These are phyloP conservation scores for Hyposmocoma kahamanoa DNA, from an alignment of 1,140 invertebrate genomes.

Conservation along the genomic window DNA sequence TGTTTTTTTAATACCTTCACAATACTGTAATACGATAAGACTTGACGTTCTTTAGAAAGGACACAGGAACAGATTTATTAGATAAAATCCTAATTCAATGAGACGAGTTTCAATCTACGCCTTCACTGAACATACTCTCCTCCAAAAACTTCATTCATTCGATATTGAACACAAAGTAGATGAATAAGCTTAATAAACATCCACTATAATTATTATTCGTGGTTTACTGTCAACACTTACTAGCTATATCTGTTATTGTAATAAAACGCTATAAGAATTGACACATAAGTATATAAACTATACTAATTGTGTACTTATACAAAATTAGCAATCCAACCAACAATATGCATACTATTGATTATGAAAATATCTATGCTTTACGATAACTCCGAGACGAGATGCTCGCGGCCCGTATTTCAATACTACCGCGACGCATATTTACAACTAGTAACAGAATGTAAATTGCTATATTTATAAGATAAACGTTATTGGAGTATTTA, in stretches of 20 bases:
- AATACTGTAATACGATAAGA: too few relatives aligned
- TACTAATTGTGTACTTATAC: slow-evolving; percentile 73
- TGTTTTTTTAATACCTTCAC: too few relatives aligned
- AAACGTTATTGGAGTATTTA: slow-evolving; percentile 55
- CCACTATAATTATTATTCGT: slow-evolving; percentile 35
- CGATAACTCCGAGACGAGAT: slow-evolving; percentile 40
- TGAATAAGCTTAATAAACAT: slow-evolving; percentile 49
- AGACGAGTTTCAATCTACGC: too few relatives aligned
- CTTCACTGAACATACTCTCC: too few relatives aligned
- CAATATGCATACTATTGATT: slow-evolving; percentile 70
- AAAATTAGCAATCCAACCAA: slow-evolving; percentile 71
- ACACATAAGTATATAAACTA: slow-evolving; percentile 76
- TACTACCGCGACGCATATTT: not conserved
- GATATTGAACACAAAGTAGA: slow-evolving; percentile 25
- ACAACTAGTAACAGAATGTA: not conserved
- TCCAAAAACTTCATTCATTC: slow-evolving; percentile 2
- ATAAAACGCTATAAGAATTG: slow-evolving; percentile 74
- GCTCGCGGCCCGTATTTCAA: not conserved
- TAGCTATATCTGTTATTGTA: slow-evolving; percentile 67
- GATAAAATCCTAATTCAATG: too few relatives aligned
- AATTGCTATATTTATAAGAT: slow-evolving; percentile 41
- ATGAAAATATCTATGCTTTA: slow-evolving; percentile 67
- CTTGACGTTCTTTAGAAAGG: too few relatives aligned
- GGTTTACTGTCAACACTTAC: slow-evolving; percentile 69
- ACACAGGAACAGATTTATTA: too few relatives aligned